Conservation (phyloP, 2,888 invertebrate species). For the Rotaria magnacalcarata region DNA sequence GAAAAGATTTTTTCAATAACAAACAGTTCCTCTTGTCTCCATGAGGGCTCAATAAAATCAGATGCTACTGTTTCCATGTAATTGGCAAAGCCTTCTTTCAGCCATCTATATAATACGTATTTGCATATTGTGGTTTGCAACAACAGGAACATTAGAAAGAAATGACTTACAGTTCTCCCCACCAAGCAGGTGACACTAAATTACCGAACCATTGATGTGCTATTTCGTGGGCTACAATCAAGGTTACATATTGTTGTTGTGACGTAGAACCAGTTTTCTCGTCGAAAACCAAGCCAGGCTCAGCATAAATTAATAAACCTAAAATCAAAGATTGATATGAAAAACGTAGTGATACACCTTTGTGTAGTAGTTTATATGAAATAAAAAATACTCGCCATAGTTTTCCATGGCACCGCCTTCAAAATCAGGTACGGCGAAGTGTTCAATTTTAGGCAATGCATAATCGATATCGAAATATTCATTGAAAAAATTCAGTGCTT, state of each 20-base stretch:
- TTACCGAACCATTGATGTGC: slow-evolving; percentile 60
- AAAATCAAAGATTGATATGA: slow-evolving; percentile 55
- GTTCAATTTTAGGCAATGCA: slow-evolving; percentile 52
- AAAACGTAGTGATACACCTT: no score
- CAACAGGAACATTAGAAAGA: background rate
- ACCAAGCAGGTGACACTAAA: slow-evolving; percentile 46
- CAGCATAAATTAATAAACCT: slow-evolving; percentile 88
- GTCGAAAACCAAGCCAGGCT: slow-evolving; percentile 82
- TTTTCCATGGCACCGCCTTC: slow-evolving; percentile 59
- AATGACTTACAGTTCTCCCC: slow-evolving; percentile 39
- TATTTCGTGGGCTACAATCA: slow-evolving; percentile 77
- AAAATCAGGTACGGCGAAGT: slow-evolving; percentile 59
- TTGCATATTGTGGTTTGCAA: background rate
- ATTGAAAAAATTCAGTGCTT: slow-evolving; percentile 54
- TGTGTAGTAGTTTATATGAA: no score
- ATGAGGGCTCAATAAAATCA: slow-evolving; percentile 59
- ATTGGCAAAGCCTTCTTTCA: slow-evolving; percentile 76
- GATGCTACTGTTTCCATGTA: slow-evolving; percentile 92
- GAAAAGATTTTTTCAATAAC: background rate
- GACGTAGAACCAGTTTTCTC: slow-evolving; percentile 73
- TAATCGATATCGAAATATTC: slow-evolving; percentile 52
- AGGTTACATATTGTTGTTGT: slow-evolving; percentile 75
- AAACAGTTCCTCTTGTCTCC: background rate
- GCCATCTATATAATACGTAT: slow-evolving; percentile 46
- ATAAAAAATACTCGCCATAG: slow-evolving; percentile 46